These are phyloP conservation scores for Cyprinus carpio DNA, from an alignment of 2,113 vertebrate genomes.

Conservation along the genomic window DNA sequence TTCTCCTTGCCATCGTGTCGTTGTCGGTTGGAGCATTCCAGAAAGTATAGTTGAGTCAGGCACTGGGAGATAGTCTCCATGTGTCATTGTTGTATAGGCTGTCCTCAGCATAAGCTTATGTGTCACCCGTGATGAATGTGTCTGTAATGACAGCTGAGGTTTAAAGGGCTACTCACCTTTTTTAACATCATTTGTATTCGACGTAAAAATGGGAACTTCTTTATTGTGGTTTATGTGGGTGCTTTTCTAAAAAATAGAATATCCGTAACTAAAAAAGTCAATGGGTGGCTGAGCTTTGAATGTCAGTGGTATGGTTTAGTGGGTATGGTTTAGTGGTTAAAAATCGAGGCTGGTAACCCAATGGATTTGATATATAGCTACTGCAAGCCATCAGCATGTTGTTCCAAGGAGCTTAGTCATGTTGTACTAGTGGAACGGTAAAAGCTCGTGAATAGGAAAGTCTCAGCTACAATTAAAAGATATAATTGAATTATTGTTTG, in stretches of 20 bases:
- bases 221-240: background rate
- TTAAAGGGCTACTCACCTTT: background rate
- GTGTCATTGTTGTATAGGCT: slow-evolving; percentile 5
- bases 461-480: too few relatives aligned
- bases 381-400: background rate
- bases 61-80: slow-evolving; percentile 4
- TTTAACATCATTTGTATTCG: background rate
- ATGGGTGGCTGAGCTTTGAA: background rate
- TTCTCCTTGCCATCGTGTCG: background rate
- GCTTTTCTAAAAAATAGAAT: background rate
- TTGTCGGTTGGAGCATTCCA: slow-evolving; percentile 20
- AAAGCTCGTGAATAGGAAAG: background rate
- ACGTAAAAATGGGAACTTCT: background rate
- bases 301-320: too few relatives aligned
- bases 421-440: background rate
- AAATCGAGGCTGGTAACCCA: too few relatives aligned
- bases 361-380: too few relatives aligned
- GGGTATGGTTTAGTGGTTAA: too few relatives aligned
- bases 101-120: slow-evolving; percentile 25
- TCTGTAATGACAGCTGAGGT: background rate
- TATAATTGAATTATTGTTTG: too few relatives aligned
- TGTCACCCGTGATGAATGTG: slow-evolving; percentile 30
- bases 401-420: background rate
- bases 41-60: slow-evolving; percentile 38
- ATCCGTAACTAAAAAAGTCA: background rate